A percentile compares a stretch with the other conserved stretches of the same genome.
These are phyloP conservation scores for Chaenocephalus aceratus DNA, from an alignment of 2,113 vertebrate species.

Conservation along the genomic window DNA sequence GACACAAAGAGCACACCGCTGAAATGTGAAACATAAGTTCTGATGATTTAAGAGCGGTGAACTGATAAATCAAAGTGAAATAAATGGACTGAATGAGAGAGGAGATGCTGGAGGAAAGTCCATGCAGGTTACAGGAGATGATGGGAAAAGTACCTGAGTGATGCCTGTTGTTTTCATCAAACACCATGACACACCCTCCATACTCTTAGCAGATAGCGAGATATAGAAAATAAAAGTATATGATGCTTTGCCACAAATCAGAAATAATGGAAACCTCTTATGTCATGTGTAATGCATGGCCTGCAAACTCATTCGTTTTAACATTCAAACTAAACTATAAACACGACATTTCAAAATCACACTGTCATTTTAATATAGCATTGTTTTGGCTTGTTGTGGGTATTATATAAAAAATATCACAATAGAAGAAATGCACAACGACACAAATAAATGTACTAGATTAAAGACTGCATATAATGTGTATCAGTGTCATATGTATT, in stretches of 20 bases:
- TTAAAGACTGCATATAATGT: no score
- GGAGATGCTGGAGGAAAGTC: slow-evolving; percentile 16
- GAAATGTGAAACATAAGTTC: neutral
- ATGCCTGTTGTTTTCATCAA: slow-evolving; percentile 2
- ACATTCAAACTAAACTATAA: no score
- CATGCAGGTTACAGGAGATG: slow-evolving; percentile 1
- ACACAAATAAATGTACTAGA: no score
- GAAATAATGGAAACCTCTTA: neutral
- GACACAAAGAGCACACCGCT: neutral
- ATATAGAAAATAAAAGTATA: neutral
- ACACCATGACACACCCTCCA: neutral
- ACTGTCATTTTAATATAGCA: neutral
- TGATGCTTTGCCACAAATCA: neutral
- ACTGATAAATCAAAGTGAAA: slow-evolving; percentile 32
- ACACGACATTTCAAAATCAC: no score
- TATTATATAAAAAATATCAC: no score
- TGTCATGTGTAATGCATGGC: neutral
- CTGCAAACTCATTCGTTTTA: neutral
- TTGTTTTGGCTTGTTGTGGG: neutral
- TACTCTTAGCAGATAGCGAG: neutral
- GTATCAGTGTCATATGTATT: no score
- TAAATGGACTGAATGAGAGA: neutral
- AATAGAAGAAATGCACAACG: no score
- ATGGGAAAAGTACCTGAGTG: neutral
- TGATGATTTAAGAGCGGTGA: slow-evolving; percentile 16